Base-by-base conservation (phyloP, 2,113 vertebrate genomes). In the Lagopus leucura region DNA sequence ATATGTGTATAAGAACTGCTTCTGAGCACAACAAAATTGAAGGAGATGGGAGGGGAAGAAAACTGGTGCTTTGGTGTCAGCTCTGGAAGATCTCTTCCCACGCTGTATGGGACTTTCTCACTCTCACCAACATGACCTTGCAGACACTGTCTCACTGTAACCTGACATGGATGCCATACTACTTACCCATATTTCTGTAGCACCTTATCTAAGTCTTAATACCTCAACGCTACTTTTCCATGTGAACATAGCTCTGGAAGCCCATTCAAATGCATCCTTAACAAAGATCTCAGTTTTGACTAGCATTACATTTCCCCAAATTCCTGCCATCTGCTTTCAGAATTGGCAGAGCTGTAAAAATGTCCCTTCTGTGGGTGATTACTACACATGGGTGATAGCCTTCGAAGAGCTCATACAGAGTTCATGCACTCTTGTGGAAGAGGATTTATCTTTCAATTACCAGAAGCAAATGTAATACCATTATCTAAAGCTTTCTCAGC, bases 371-470 rank as follows among this genome's bases (percentile, higher is more conserved):
- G 80, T 90, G 5, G 95, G 85, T 61, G 98, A 98, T 66, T 97
- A 97, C 47, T 92, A 98, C 71, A 5, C 2, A 1, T 4, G 2
- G 10, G 10, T 90, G n/a, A 72, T 98, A 45, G 81, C 83, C 28
- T 67, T 72, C 1, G 12, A 93, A n/a, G 79, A 42, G 2, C 96
- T 97, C 96, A 91, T 98, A 42, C 69, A 6, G 11, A 63, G 91
- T 88, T 94, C 98, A 38, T 84, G 90, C 27, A 89, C 72, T 13
- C 65, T 98, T 42, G 64, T 95, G 79, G 82, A 82, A 28, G 15
- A 98, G 1, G 96, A 98, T 88, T 80, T 98, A 15, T 98, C 97
- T 0, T 98, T 97, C 90, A 98, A 96, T 93, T 98, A 93, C 81
- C 83, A 58, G 22, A 10, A 95, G 1, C 55, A 90, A 77, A 5